Evolutionary conservation across 2,888 invertebrate species (phyloP), one percentile per base, ranked within the genome.

Genomic region (Neoaliturus tenellus): DNA sequence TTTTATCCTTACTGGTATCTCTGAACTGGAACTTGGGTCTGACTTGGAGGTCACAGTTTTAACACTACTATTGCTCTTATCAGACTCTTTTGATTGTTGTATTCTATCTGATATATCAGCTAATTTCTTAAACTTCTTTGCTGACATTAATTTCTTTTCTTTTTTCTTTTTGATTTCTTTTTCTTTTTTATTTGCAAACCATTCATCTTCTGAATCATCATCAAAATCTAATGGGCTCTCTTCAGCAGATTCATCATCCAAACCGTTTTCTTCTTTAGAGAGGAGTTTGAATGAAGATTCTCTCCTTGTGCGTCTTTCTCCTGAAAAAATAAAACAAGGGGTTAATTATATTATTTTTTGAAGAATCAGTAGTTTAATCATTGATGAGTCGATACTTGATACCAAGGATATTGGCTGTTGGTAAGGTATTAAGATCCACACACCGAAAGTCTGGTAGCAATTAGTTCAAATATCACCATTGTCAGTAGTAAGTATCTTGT

Each of bases 181-280:
- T 8, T 80, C 62, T 80, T 80, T 58, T 55, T 80, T 44, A 83
- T 71, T 80, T 25, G 84, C 81, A 39, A 84, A 83, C 86, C 86
- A 86, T 31, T 86, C 86, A 28, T 86, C 86, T 67, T 85, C 85
- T 48, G 86, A 86, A 62, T 86, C 85, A 20, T 86, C 84, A 31
- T 58, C 83, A 48, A 80, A 81, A n/a, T 80, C 58, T 41, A 62
- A 39, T 20, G 80, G 80, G 17, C 35, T 51, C 62, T 84, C 85
- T 58, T 86, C 86, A 14, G 58, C 78, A 8, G 84, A 83, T 28
- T 84, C 86, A 55, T 80, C 78, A 14, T 82, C 82, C 1, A 48
- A 62, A 6, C 78, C 62, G 17, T 80, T 55, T 17, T 84, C 80
- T 44, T 75, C 58, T 31, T 31, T 25, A n/a, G 67, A 55, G 10